Base-by-base conservation (phyloP, 2,888 invertebrate genomes). In the Diplazon laetatorius region DNA sequence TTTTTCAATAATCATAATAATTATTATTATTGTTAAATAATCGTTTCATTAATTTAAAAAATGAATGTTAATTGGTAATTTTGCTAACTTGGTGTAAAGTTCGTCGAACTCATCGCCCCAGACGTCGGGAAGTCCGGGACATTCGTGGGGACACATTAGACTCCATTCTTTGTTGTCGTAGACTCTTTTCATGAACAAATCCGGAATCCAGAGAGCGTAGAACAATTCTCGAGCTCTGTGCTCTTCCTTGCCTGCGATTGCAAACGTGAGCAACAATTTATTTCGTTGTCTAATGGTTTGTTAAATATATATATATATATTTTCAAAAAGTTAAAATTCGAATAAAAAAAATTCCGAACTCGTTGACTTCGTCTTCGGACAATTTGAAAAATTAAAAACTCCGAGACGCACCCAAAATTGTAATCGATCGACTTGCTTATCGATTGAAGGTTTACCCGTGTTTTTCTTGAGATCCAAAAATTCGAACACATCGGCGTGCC, bases 401-500 rank as follows among this genome's bases (percentile, higher is more conserved):
- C n/a, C n/a, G n/a, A n/a, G n/a, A n/a, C n/a, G n/a, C n/a, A n/a
- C n/a, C n/a, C n/a, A n/a, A n/a, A n/a, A n/a, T n/a, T 35, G 6
- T 22, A 20, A 50, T 18, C 46, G 18, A 8, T 46, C 16, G 2
- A 46, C 18, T 44, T 44, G n/a, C n/a, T n/a, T n/a, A n/a, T n/a
- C n/a, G n/a, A n/a, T n/a, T n/a, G 0, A 35, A 46, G 37, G 42
- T 9, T 76, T 81, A 89, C 89, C 96, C 0, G 97, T 98, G 89
- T 99, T 99, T 90, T 98, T 99, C 88, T 96, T 97, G 62, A 99
- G 92, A 89, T 99, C 97, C 63, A 99, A 92, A 91, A 99, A 99
- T 78, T 98, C 98, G 89, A 98, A 97, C 76, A 99, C 93, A 91
- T 99, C 99, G 0, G 97, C 96, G 92, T 99, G 99, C 99, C 99